Percentiles rank a stretch among this genome's conserved stretches.
Conservation (phyloP, 2,888 invertebrate species). For the Nomada lathburiana region DNA sequence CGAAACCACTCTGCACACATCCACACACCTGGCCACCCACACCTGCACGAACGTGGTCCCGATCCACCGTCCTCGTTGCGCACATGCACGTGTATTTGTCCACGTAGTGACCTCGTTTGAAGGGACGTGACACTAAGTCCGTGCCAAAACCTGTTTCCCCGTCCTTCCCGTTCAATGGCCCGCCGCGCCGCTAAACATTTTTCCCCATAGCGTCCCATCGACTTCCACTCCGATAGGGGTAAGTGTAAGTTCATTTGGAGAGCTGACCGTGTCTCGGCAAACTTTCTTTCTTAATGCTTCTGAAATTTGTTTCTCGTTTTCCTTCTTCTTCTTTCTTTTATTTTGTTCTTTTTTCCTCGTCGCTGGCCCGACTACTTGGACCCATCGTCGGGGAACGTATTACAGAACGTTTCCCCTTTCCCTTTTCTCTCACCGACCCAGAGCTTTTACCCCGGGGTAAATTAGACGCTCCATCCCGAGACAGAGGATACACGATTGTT, state of each 20-base stretch:
- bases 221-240: conserved; percentile 8
- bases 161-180: conserved; percentile 3
- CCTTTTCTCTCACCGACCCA: too few species aligned
- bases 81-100: conserved; percentile 52
- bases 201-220: conserved; percentile 17
- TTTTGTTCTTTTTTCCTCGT: not conserved
- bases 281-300: conserved; percentile 34
- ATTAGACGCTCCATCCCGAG: conserved; percentile 1
- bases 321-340: not conserved
- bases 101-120: conserved; percentile 46
- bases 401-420: not conserved
- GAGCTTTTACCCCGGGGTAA: not conserved
- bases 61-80: conserved; percentile 4
- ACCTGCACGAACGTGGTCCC: conserved; percentile 20
- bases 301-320: conserved; percentile 24
- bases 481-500: not conserved
- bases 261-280: not conserved
- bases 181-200: conserved; percentile 49
- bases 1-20: conserved; percentile 19
- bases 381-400: not conserved
- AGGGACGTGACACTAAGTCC: conserved; percentile 47
- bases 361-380: not conserved
- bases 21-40: not conserved
- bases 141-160: conserved; percentile 60
- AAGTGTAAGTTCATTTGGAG: conserved; percentile 40